A percentile compares a stretch with the other conserved stretches of the same genome.
phyloP scores from a whole-genome alignment of 2,797 vertebrate genomes.

The Amphiprion clarkii region DNA sequence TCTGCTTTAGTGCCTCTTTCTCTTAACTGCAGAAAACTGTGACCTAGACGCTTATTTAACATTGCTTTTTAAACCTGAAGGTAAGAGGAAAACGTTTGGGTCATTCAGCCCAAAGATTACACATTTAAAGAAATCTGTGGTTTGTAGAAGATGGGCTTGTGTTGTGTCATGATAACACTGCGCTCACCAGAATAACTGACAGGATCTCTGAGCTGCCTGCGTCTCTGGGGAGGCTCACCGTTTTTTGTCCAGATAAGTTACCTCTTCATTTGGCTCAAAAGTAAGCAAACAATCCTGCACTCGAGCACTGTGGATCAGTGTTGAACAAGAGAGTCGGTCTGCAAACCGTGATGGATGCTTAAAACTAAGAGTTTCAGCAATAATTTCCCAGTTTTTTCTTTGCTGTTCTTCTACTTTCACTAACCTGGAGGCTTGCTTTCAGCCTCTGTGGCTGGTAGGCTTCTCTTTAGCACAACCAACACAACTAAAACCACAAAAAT shows the following conservation, averaged over 20 bases:
- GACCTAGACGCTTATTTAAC: neutral
- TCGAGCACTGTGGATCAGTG: too few species aligned
- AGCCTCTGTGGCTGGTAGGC: too few species aligned
- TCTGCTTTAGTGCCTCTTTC: slow-evolving; percentile 1
- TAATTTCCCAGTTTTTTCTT: too few species aligned
- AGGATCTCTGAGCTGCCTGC: neutral
- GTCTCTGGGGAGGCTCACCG: too few species aligned
- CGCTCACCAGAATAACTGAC: too few species aligned
- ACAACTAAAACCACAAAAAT: neutral
- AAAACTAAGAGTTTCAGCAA: too few species aligned
- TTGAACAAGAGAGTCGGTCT: too few species aligned
- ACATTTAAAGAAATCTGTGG: neutral
- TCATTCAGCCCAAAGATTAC: neutral
- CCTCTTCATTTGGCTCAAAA: neutral
- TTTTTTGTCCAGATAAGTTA: neutral
- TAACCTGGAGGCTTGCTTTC: too few species aligned
- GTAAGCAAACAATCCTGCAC: neutral
- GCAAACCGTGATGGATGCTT: too few species aligned
- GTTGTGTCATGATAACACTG: neutral
- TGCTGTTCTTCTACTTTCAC: too few species aligned
- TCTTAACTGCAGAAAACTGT: neutral
- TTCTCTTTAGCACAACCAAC: neutral
- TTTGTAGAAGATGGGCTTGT: neutral
- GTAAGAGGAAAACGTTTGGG: neutral
- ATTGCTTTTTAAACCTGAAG: too few species aligned